Conservation (phyloP, 2,113 vertebrate genomes). For the Ictidomys tridecemlineatus region DNA sequence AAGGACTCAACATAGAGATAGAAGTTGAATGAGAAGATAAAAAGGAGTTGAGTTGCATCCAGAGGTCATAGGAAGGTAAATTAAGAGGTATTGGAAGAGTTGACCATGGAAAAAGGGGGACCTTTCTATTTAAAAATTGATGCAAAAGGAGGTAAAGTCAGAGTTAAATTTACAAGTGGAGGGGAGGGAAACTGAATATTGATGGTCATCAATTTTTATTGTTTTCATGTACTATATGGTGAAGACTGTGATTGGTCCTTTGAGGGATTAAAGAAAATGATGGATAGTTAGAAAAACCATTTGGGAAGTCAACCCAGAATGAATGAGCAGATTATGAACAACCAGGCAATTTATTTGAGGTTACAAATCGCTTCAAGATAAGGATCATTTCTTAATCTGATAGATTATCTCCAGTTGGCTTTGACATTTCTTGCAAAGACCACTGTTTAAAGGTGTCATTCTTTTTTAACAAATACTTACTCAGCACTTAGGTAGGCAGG, state of each 20-base stretch:
- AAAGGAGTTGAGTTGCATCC: not conserved
- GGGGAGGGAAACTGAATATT: not conserved
- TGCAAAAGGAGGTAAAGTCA: not conserved
- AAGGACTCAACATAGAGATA: not conserved
- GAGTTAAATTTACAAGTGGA: not conserved
- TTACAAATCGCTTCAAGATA: conserved; percentile 62
- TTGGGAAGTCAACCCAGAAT: conserved; percentile 24
- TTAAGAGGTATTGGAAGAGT: not conserved
- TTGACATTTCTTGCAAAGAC: conserved; percentile 27
- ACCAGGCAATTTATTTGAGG: conserved; percentile 7
- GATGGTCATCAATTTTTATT: not conserved
- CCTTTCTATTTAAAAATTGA: not conserved
- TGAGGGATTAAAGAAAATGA: conserved; percentile 47
- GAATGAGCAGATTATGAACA: conserved; percentile 33
- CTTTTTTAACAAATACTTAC: conserved; percentile 48
- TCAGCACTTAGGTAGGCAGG: not conserved
- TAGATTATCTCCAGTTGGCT: conserved; percentile 49
- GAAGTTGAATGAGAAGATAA: not conserved
- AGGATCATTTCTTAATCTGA: conserved; percentile 51
- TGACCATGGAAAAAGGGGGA: not conserved
- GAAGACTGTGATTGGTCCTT: not conserved
- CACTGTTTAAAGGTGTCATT: conserved; percentile 19
- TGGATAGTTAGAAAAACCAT: conserved; percentile 36
- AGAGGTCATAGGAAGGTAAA: not conserved
- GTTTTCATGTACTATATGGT: conserved; percentile 11